These are phyloP conservation scores for Probaryconus sp. DNA, from an alignment of 1,140 invertebrate species.

Conservation along the genomic window DNA sequence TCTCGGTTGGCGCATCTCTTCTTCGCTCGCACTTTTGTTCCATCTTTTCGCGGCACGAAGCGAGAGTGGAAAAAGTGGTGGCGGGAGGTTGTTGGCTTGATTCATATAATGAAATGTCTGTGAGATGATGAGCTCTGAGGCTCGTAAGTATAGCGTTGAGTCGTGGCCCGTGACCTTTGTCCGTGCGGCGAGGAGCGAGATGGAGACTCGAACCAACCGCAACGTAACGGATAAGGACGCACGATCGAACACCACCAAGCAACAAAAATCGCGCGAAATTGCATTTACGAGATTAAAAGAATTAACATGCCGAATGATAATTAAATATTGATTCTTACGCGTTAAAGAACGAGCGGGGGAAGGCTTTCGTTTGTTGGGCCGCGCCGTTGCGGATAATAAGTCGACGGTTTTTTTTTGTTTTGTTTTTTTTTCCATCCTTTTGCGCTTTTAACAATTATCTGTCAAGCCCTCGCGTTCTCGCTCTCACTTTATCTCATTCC, in stretches of 20 bases:
- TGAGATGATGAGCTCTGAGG: slow-evolving; percentile 73
- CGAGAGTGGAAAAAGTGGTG: slow-evolving; percentile 49
- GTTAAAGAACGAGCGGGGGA: slow-evolving; percentile 16
- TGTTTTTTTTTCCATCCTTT: no score
- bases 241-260: not conserved
- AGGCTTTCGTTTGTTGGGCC: not conserved
- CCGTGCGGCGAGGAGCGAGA: slow-evolving; percentile 48
- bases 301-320: slow-evolving; percentile 53
- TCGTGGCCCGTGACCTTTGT: slow-evolving; percentile 70
- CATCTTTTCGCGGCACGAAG: slow-evolving; percentile 54
- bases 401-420: not conserved
- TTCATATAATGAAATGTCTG: slow-evolving; percentile 76
- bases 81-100: slow-evolving; percentile 69
- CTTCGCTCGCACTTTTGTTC: slow-evolving; percentile 48
- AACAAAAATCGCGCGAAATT: slow-evolving; percentile 54
- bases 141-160: slow-evolving; percentile 74
- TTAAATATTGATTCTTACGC: slow-evolving; percentile 54
- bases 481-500: no score
- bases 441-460: no score
- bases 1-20: no score
- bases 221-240: slow-evolving; percentile 9
- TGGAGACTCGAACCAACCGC: not conserved
- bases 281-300: slow-evolving; percentile 48
- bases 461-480: no score
- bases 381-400: no score